Evolutionary conservation across 2,888 invertebrate genomes (phyloP).

Genomic region (Phyllotreta striolata): DNA sequence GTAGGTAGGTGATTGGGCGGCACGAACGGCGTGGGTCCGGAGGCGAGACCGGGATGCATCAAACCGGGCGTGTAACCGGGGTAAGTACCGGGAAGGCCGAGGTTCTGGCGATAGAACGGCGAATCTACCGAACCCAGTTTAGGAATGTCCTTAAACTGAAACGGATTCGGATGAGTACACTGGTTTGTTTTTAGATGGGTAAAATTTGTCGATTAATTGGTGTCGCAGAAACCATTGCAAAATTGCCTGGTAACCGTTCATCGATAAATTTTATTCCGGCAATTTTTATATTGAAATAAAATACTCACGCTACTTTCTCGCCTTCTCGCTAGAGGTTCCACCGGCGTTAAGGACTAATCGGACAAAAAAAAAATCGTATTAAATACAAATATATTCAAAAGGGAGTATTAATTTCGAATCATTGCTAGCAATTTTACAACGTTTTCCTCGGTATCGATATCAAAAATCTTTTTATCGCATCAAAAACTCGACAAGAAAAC

Average conservation of each 20-base stretch:
- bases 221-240: no score
- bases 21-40: conserved; percentile 84
- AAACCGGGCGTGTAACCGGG: conserved; percentile 80
- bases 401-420: conserved; percentile 26
- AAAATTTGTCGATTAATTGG: no score
- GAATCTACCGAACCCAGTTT: conserved; percentile 82
- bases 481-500: not conserved
- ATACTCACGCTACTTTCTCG: conserved; percentile 55
- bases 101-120: conserved; percentile 78
- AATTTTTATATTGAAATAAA: not conserved
- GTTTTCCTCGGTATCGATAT: conserved; percentile 14
- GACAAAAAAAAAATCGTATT: conserved; percentile 42
- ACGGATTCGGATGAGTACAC: no score
- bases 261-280: not conserved
- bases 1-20: conserved; percentile 87
- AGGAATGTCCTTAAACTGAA: conserved; percentile 85
- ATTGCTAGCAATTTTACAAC: conserved; percentile 38
- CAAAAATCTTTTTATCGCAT: conserved; percentile 34
- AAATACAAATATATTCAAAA: conserved; percentile 21
- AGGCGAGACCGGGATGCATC: conserved; percentile 76
- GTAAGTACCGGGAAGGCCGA: conserved; percentile 77
- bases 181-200: not conserved
- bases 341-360: conserved; percentile 52
- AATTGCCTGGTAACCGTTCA: not conserved
- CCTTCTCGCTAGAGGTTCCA: conserved; percentile 54